Base-by-base conservation (phyloP, 1,140 invertebrate genomes). In the Heliconius melpomene region DNA sequence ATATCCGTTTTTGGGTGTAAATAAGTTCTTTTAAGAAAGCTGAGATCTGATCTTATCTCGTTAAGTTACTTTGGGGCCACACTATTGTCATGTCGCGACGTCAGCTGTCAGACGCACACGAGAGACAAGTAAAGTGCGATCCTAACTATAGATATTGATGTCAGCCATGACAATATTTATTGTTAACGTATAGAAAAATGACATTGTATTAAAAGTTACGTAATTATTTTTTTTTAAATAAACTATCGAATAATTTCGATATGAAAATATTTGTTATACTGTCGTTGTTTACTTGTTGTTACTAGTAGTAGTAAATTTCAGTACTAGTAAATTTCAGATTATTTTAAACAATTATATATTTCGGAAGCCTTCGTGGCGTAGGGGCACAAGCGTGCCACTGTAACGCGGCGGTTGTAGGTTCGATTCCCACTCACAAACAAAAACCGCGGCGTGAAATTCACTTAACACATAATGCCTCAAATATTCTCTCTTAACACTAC, bases 41-140 rank as follows among this genome's bases (percentile, higher is more conserved):
- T 70, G 72, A 77, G 66, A 79, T 78, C 60, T 78, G 81, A 82
- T 82, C 72, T 77, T 79, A 82, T 82, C 81, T 82, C 72, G 75
- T 81, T 75, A 81, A 77, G 57, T 77, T 75, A 79, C 72, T 72
- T 46, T 50, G 75, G 9, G 60, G 78, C 54, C 81, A 77, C 78
- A 79, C 72, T 75, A 79, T 82, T 82, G 81, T 81, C 79, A 60
- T 82, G 74, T 77, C 38, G 46, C 50, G 75, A 79, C 75, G 79
- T 77, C 79, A 81, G 76, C 79, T 80, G 79, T 80, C 79, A 80
- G 13, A 77, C 50, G 20, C 32, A 26, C 50, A 76, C 72, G 66
- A 78, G 20, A 71, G 54, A 71, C 54, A 77, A 71, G 54, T 32
- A 75, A 72, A 77, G 75, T 50, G 66, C 26, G 79, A 75, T 81